phyloP scores from a whole-genome alignment of 2,888 invertebrate genomes.

The Apoda limacodes region DNA sequence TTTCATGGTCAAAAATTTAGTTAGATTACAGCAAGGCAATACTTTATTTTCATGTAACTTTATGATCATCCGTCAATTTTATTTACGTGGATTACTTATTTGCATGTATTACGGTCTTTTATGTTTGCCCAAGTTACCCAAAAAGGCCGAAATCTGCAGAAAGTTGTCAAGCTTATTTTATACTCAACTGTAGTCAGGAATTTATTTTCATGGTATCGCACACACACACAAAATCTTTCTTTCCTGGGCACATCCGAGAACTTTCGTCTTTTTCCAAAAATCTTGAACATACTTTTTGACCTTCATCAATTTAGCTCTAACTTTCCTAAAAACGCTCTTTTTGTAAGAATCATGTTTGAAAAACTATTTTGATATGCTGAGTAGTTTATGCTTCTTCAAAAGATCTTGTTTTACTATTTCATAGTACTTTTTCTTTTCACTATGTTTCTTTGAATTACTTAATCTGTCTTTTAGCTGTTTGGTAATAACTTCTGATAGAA shows the following conservation, averaged over 20 bases:
- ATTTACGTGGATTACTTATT: too few relatives aligned
- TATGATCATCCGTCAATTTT: too few relatives aligned
- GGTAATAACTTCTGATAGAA: too few relatives aligned
- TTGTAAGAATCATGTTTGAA: constrained; percentile 8
- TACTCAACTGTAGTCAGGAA: constrained; percentile 3
- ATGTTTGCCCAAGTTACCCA: constrained; percentile 2
- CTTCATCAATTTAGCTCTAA: constrained; percentile 12
- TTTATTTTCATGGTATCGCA: constrained; percentile 14
- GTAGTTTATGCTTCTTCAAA: constrained; percentile 14
- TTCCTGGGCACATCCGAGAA: constrained; percentile 19
- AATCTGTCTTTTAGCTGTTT: constrained; percentile 8
- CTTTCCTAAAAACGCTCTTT: constrained; percentile 10
- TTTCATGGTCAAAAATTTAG: too few relatives aligned
- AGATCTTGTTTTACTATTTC: constrained; percentile 12
- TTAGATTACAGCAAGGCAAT: too few relatives aligned
- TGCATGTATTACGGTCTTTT: too few relatives aligned
- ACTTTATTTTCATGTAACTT: too few relatives aligned
- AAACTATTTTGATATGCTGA: too few relatives aligned
- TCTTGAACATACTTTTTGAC: constrained; percentile 11
- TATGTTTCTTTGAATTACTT: constrained; percentile 12
- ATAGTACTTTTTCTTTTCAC: constrained; percentile 15
- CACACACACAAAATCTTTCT: constrained; percentile 17
- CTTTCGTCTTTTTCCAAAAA: constrained; percentile 21
- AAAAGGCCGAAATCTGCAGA: constrained; percentile 6
- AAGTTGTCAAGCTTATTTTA: constrained; percentile 5